Evolutionary conservation across 2,113 vertebrate species (phyloP).

Genomic region (Chrysemys picta): DNA sequence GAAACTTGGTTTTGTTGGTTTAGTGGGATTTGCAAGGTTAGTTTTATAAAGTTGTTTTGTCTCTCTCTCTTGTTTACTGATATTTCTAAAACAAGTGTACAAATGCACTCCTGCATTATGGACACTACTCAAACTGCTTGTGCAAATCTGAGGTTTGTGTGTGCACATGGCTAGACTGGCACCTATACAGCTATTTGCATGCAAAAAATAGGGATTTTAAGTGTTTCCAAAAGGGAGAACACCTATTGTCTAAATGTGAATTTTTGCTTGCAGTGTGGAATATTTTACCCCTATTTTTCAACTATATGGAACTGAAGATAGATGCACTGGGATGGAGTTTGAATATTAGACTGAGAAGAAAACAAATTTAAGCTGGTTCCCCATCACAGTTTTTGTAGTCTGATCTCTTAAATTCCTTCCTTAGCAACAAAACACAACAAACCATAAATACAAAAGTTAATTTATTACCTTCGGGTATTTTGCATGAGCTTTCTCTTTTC

Average conservation of each 20-base stretch:
- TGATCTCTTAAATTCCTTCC: neutral
- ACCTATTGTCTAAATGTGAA: slow-evolving; percentile 9
- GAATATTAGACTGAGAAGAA: neutral
- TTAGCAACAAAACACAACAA: neutral
- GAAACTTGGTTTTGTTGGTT: too few species aligned
- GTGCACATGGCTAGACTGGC: fast-evolving
- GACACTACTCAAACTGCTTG: neutral
- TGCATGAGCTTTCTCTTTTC: neutral
- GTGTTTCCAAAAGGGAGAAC: neutral
- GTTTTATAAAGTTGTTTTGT: neutral
- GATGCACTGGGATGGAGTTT: neutral
- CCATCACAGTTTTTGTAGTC: neutral
- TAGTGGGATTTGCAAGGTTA: too few species aligned
- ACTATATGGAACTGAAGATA: neutral
- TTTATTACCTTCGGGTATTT: slow-evolving; percentile 19
- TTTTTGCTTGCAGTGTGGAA: neutral
- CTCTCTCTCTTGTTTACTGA: neutral
- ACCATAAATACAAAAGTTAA: neutral
- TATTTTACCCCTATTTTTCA: neutral
- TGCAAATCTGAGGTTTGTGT: neutral
- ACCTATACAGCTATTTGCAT: neutral
- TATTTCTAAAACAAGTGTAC: fast-evolving
- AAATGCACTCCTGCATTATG: neutral
- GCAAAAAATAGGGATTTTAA: neutral
- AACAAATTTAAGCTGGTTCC: neutral